Evolutionary conservation across 2,797 vertebrate species (phyloP).

Genomic region (Pseudocheirus occidentalis): DNA sequence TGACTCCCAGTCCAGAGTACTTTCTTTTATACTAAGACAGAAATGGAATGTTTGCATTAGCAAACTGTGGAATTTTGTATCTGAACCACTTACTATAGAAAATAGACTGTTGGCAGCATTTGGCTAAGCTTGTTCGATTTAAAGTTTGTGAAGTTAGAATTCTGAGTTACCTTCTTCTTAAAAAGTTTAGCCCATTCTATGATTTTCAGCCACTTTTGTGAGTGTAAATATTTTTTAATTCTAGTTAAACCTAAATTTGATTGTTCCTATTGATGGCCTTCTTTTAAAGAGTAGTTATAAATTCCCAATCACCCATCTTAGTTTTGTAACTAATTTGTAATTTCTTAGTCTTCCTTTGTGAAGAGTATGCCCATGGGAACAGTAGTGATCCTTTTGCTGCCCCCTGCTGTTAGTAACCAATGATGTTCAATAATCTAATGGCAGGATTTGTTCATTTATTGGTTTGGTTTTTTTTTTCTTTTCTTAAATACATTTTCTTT

Average conservation of each 20-base stretch:
- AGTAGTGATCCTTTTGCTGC: constrained; percentile 69
- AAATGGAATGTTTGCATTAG: constrained; percentile 9
- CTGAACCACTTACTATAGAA: background rate
- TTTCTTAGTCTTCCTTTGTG: background rate
- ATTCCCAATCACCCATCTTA: background rate
- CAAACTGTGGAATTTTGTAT: background rate
- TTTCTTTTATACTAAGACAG: background rate
- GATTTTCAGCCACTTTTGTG: constrained; percentile 13
- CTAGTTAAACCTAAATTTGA: constrained; percentile 47
- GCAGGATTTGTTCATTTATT: background rate
- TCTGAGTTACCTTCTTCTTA: constrained; percentile 1
- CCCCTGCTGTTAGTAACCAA: constrained; percentile 74
- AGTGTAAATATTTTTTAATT: constrained; percentile 42
- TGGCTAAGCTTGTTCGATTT: background rate
- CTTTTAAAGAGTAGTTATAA: constrained; percentile 25
- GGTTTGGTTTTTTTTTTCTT: background rate
- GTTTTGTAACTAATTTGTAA: background rate
- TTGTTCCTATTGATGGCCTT: constrained; percentile 47
- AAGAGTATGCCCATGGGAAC: constrained; percentile 54
- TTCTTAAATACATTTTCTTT: background rate
- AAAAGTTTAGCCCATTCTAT: constrained; percentile 35
- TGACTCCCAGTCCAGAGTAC: background rate
- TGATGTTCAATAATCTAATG: constrained; percentile 48
- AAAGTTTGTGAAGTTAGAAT: constrained; percentile 23
- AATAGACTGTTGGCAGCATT: background rate